Evolutionary conservation across 2,888 invertebrate genomes (phyloP).

Genomic region (Gymnocheta viridis): DNA sequence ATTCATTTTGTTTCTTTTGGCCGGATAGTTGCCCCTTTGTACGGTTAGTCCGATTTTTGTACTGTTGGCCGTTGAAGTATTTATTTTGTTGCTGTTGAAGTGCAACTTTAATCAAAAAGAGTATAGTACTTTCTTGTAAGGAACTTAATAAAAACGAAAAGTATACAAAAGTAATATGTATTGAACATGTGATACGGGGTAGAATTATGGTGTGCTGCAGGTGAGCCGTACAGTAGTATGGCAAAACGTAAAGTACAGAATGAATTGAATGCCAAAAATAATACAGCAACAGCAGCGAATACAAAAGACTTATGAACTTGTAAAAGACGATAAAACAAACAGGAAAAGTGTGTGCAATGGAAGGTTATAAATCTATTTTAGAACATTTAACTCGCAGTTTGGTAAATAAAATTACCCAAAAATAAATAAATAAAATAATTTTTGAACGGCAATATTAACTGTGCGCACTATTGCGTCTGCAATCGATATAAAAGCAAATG

Average conservation of each 20-base stretch:
- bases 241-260: conserved; percentile 7
- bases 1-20: conserved; percentile 47
- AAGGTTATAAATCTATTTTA: conserved; percentile 58
- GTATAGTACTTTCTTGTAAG: conserved; percentile 41
- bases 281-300: conserved; percentile 18
- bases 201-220: conserved; percentile 1
- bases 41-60: background rate
- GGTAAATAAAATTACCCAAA: conserved; percentile 23
- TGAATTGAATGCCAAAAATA: conserved; percentile 50
- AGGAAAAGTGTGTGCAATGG: conserved; percentile 49
- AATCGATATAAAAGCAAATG: conserved; percentile 5
- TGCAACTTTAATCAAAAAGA: conserved; percentile 24
- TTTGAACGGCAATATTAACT: background rate
- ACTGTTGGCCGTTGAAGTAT: conserved; percentile 18
- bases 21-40: background rate
- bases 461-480: conserved; percentile 29
- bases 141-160: conserved; percentile 22
- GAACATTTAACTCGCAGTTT: conserved; percentile 42
- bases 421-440: background rate
- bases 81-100: background rate
- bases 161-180: conserved; percentile 14
- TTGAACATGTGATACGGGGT: conserved; percentile 1
- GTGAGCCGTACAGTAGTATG: conserved; percentile 22
- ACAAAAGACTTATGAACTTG: conserved; percentile 51
- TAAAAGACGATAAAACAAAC: conserved; percentile 41